These are phyloP conservation scores for Pemphigus obesinymphae DNA, from an alignment of 1,140 invertebrate genomes.

Conservation along the genomic window DNA sequence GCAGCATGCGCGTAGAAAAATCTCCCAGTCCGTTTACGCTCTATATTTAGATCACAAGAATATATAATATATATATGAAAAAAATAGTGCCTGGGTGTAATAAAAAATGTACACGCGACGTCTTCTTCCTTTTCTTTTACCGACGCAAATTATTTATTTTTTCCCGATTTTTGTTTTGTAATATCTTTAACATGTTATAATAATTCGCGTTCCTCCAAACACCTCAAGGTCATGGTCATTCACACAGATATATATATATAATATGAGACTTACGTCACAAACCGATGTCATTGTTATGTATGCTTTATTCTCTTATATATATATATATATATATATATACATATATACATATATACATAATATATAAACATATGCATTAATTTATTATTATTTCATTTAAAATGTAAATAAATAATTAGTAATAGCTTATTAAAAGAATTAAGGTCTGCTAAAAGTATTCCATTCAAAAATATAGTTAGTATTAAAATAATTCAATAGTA, in stretches of 20 bases:
- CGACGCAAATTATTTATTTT: conserved; percentile 12
- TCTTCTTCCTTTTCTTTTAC: conserved; percentile 3
- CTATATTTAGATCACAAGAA: conserved; percentile 14
- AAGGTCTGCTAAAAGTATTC: not conserved
- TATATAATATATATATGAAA: not conserved
- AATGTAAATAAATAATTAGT: conserved; percentile 10
- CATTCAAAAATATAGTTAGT: conserved; percentile 5
- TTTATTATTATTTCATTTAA: not conserved
- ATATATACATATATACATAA: not conserved
- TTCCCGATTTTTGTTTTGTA: not conserved
- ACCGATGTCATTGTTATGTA: not conserved
- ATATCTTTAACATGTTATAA: not conserved
- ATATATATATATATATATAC: not conserved
- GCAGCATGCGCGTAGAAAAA: conserved; percentile 11
- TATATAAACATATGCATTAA: not conserved
- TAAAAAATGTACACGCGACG: conserved; percentile 5
- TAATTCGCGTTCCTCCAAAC: not conserved
- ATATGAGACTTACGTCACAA: not conserved
- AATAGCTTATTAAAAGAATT: not conserved
- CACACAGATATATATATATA: not conserved
- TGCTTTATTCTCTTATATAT: not conserved
- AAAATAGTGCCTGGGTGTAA: not conserved
- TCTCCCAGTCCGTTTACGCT: not conserved
- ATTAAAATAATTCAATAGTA: conserved; percentile 2
- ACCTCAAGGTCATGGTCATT: conserved; percentile 20